Percentiles rank a stretch among this genome's conserved stretches.
Evolutionary conservation across 2,888 invertebrate species (phyloP).

Genomic region (Urechis unicinctus): DNA sequence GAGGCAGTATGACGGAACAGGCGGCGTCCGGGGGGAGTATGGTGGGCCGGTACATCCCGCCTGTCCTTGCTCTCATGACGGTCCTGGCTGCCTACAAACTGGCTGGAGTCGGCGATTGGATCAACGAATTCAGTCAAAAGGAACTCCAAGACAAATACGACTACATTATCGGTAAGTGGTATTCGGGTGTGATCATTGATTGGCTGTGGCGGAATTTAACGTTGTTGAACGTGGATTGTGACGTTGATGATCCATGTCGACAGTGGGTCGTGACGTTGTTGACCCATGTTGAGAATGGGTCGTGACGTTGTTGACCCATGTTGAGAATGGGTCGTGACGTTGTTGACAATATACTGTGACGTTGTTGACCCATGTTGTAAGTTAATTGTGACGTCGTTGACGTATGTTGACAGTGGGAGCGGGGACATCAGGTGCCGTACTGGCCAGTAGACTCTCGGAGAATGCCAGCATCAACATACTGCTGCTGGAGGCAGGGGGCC

Average conservation of each 20-base stretch:
- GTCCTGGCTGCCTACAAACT: constrained; percentile 19
- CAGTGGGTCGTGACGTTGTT: no score
- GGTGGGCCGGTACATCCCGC: constrained; percentile 21
- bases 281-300: no score
- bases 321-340: no score
- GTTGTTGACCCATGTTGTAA: no score
- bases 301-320: no score
- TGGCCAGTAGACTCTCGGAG: constrained; percentile 23
- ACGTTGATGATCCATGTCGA: no score
- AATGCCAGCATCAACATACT: constrained; percentile 26
- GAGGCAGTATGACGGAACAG: background rate
- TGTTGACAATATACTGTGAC: no score
- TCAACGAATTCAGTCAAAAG: constrained; percentile 14
- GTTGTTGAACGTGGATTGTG: no score
- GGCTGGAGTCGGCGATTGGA: constrained; percentile 9
- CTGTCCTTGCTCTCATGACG: constrained; percentile 18
- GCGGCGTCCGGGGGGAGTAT: constrained; percentile 3
- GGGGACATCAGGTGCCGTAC: constrained; percentile 23
- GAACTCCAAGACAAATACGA: constrained; percentile 19
- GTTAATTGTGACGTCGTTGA: background rate
- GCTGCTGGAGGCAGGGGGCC: constrained; percentile 41
- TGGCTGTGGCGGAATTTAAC: no score
- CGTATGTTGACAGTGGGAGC: constrained; percentile 21
- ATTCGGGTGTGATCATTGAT: no score
- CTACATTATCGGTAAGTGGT: constrained; percentile 22